Evolutionary conservation across 2,797 vertebrate genomes (phyloP).

Genomic region (Mormyrus hasselquistii): DNA sequence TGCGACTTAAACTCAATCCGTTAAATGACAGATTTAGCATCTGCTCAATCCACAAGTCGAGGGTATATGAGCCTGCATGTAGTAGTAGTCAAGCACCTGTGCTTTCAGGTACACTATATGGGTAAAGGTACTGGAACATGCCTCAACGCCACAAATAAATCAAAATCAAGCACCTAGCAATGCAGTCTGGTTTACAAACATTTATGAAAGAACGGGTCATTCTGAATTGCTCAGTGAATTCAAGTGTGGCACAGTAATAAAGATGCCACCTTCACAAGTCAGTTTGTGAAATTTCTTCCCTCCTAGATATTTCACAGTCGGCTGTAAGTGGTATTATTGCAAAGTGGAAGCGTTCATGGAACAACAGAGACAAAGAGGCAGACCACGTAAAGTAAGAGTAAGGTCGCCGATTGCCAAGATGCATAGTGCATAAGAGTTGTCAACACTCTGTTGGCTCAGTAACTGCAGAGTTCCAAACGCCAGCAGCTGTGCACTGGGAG

Average conservation of each 20-base stretch:
- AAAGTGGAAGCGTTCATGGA: neutral
- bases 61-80: neutral
- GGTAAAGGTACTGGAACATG: neutral
- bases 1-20: neutral
- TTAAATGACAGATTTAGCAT: neutral
- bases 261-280: neutral
- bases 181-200: neutral
- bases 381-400: neutral
- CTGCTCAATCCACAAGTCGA: neutral
- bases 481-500: neutral
- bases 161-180: neutral
- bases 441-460: neutral
- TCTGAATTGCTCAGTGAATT: neutral
- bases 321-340: neutral
- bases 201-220: neutral
- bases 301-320: neutral
- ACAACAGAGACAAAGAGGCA: neutral
- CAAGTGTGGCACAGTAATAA: neutral
- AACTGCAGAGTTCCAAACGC: neutral
- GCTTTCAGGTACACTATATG: neutral
- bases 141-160: neutral
- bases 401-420: neutral
- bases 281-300: neutral
- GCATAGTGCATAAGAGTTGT: neutral
- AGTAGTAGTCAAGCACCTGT: neutral